phyloP scores from a whole-genome alignment of 2,797 vertebrate species.

The Cirrhinus molitorella region DNA sequence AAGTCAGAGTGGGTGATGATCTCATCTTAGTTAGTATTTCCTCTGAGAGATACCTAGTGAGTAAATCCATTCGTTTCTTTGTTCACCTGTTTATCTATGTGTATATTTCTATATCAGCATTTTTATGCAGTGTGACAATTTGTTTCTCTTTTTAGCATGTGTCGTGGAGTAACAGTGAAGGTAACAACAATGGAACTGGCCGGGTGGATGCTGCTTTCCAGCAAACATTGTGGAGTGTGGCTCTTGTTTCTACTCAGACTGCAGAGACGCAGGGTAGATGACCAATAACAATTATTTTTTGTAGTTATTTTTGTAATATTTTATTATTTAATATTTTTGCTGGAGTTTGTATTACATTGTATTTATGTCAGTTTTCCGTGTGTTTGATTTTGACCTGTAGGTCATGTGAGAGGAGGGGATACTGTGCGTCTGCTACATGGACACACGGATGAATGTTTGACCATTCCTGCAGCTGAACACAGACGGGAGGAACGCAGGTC shows the following conservation, averaged over 20 bases:
- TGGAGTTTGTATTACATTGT: background rate
- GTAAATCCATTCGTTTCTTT: slow-evolving; percentile 45
- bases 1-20: slow-evolving; percentile 94
- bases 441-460: slow-evolving; percentile 93
- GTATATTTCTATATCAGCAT: background rate
- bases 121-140: background rate
- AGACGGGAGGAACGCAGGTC: slow-evolving; percentile 91
- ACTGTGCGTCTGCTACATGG: slow-evolving; percentile 90
- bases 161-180: slow-evolving; percentile 77
- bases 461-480: slow-evolving; percentile 84
- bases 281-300: background rate
- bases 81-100: background rate
- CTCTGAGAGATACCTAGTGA: slow-evolving; percentile 95
- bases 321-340: background rate
- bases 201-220: slow-evolving; percentile 93
- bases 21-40: slow-evolving; percentile 93
- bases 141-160: slow-evolving; percentile 80
- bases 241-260: slow-evolving; percentile 91
- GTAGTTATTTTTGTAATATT: background rate
- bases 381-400: slow-evolving; percentile 69
- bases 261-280: slow-evolving; percentile 88
- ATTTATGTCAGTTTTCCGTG: background rate
- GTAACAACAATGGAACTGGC: slow-evolving; percentile 77
- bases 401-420: slow-evolving; percentile 92
- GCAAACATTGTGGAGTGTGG: slow-evolving; percentile 94